A percentile compares a stretch with the other conserved stretches of the same genome.
phyloP scores from a whole-genome alignment of 2,888 invertebrate species.

The Caenorhabditis auriculariae region DNA sequence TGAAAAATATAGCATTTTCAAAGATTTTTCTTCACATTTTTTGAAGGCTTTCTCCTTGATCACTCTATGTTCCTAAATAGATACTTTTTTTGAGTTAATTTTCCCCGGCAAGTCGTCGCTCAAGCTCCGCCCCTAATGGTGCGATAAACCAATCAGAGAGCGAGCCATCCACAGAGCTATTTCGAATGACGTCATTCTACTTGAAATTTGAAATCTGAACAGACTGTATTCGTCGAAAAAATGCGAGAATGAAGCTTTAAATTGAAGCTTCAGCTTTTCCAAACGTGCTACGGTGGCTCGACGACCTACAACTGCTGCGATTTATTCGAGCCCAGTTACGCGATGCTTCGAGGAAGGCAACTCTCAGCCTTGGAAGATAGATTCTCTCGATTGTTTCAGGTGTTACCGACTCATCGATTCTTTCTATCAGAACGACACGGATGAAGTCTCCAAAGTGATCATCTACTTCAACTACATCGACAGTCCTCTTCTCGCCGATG shows the following conservation, averaged over 20 bases:
- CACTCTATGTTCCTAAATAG: too few species aligned
- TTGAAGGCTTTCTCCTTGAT: too few species aligned
- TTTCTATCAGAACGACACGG: conserved; percentile 39
- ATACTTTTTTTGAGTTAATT: too few species aligned
- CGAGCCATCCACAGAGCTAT: too few species aligned
- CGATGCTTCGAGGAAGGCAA: conserved; percentile 38
- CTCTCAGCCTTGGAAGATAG: not conserved
- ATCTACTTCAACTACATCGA: conserved; percentile 35
- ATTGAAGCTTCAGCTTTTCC: conserved; percentile 20
- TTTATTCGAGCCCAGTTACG: conserved; percentile 36
- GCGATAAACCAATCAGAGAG: too few species aligned
- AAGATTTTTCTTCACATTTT: too few species aligned
- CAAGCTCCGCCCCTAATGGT: too few species aligned
- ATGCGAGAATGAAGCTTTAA: conserved; percentile 2
- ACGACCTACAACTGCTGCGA: conserved; percentile 31
- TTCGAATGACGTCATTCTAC: too few species aligned
- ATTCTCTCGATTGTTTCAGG: conserved; percentile 4
- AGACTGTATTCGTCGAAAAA: too few species aligned
- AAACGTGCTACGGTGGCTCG: conserved; percentile 34
- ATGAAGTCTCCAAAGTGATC: conserved; percentile 35
- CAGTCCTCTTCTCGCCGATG: conserved; percentile 25
- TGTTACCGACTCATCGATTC: conserved; percentile 30
- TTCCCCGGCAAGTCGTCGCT: too few species aligned
- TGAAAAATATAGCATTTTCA: too few species aligned
- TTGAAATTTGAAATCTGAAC: too few species aligned